Percentiles rank a stretch among this genome's conserved stretches.
Conservation (phyloP, 2,113 vertebrate species). For the Peromyscus californicus region DNA sequence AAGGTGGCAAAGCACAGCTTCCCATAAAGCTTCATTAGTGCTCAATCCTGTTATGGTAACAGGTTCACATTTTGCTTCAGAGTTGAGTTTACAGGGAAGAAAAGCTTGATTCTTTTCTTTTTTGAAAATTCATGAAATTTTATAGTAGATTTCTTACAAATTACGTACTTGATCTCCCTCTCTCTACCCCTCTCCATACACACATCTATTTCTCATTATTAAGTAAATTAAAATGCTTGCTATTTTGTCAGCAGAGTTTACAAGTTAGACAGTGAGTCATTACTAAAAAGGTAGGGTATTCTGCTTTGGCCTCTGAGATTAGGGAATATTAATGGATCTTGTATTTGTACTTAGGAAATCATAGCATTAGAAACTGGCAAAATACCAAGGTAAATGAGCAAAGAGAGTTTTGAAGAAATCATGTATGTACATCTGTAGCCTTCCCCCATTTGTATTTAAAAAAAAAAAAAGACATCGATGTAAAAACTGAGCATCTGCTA, state of each 20-base stretch:
- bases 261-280: background rate
- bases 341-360: background rate
- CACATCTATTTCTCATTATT: background rate
- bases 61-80: background rate
- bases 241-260: background rate
- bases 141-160: background rate
- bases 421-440: background rate
- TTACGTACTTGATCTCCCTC: background rate
- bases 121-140: background rate
- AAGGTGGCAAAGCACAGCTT: background rate
- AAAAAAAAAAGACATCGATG: background rate
- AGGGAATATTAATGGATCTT: background rate
- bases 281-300: background rate
- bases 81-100: background rate
- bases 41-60: background rate
- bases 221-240: background rate
- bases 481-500: background rate
- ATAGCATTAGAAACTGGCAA: background rate
- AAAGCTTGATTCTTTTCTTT: background rate
- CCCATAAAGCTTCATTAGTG: background rate
- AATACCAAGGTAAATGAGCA: background rate
- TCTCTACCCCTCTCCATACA: too few relatives aligned
- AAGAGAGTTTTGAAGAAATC: conserved; percentile 36
- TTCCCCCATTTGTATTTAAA: background rate
- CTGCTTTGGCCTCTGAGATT: background rate